Base-by-base conservation (phyloP, 1,140 invertebrate species). In the Papilio polytes region DNA sequence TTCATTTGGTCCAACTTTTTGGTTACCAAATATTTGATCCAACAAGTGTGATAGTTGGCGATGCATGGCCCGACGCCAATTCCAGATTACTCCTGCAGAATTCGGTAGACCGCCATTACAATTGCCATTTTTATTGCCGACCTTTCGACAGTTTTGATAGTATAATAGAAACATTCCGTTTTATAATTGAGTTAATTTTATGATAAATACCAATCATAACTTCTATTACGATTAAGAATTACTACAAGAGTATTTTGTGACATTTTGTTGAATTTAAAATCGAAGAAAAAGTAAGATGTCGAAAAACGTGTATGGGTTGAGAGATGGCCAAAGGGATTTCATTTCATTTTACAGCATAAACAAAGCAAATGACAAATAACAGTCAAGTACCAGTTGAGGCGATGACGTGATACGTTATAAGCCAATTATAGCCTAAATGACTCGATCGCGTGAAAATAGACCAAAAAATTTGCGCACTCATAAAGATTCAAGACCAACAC, bases 101-200 rank as follows among this genome's bases (percentile, higher is more conserved):
- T 74, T 74, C 10, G 8, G 20, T 76, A 31, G 18, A 13, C 22
- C 44, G 74, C 46, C 13, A 20, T 51, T 76, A 9, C 20, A 26
- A 26, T 74, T 51, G 22, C 44, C 10, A 46, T 74, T 74, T 74
- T 74, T 74, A 74, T 74, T 74, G 73, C 41, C 20, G 1, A 74
- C 44, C 48, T 74, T 46, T 51, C 3, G 10, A 51, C 20, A 46
- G 10, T 46, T 76, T 48, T 74, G 44, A 2, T 1, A 31, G 22
- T 31, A 31, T 10, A 59, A 41, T 41, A 26, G 10, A 26, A 63
- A 63, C 10, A 26, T 63, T 22, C 22, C 13, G 22, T 1, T 2
- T 51, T 15, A 10, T 20, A 63, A 22, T 26, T 63, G 20, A 31
- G 63, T 36, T 13, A 70, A 2, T 70, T 31, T 20, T 22, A 59